Base-by-base conservation (phyloP, 2,888 invertebrate genomes). In the Nebria brevicollis region DNA sequence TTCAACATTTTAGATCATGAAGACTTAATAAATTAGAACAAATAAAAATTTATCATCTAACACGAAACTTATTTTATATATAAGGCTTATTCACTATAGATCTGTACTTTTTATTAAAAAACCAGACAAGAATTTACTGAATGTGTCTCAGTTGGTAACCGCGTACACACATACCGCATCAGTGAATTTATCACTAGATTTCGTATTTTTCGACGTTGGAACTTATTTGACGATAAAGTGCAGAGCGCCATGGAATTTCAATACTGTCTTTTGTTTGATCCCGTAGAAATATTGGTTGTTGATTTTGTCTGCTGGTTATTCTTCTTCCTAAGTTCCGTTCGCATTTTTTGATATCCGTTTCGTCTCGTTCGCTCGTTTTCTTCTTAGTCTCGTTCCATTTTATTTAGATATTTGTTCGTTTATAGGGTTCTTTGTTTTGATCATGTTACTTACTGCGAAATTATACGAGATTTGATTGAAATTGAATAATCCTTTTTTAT, bases 181-280 rank as follows among this genome's bases (percentile, higher is more conserved):
- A 66, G 66, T 66, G 15, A 66, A 66, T 66, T 66, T 66, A 20
- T 68, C 20, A 68, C 68, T 68, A 26, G 15, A 68, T 68, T 68
- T 68, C 41, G 66, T 66, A 7, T 25, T 5, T 25, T 68, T 68
- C 20, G 72, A 11, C 54, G 54, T 54, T 2, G 54, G 13, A 70
- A 34, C 20, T 70, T 70, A 70, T 70, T 70, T 73, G 41, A 11
- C 74, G 80, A 75, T 80, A 75, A 72, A 80, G 75, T 80, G 80
- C 75, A 80, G 20, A 11, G 11, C 75, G 15, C 75, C 72, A 65
- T 80, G 75, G 72, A 80, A 75, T 80, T 80, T 80, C 80, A 80
- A 80, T 80, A 80, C 68, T 75, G 75, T 70, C 75, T 80, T 73
- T 75, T 80, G 80, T 75, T 80, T 80, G 80, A 80, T 80, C 80